Conservation (phyloP, 2,888 invertebrate genomes). For the Mermis nigrescens region DNA sequence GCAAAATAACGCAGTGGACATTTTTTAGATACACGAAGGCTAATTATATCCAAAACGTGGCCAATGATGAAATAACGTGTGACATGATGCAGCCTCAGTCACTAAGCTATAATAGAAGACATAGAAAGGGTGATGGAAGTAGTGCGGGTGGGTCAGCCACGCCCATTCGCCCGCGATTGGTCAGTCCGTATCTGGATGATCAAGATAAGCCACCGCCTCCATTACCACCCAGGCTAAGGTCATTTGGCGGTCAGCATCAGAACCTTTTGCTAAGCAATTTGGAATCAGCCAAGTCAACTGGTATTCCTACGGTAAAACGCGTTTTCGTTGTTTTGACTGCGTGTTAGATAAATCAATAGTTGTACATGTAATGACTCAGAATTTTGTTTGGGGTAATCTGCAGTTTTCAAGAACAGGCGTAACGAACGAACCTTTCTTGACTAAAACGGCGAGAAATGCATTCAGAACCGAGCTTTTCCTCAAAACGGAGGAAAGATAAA, state of each 20-base stretch:
- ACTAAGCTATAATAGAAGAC: constrained; percentile 29
- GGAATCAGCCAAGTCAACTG: constrained; percentile 14
- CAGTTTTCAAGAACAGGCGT: no score
- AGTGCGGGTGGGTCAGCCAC: neutral
- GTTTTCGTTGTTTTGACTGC: no score
- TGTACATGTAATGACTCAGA: no score
- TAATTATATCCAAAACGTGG: constrained; percentile 1
- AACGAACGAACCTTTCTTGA: no score
- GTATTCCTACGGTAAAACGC: constrained; percentile 20
- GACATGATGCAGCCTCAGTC: constrained; percentile 28
- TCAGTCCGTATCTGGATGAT: constrained; percentile 3
- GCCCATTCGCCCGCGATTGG: neutral
- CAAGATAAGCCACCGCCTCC: constrained; percentile 19
- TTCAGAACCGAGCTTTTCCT: no score
- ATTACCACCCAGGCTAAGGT: constrained; percentile 20
- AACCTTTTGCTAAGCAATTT: constrained; percentile 12
- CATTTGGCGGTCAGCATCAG: constrained; percentile 5
- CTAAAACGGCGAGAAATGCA: no score
- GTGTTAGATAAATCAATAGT: no score
- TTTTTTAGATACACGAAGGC: constrained; percentile 8
- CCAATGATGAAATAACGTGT: constrained; percentile 10
- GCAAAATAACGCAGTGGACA: no score
- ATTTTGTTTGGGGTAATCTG: no score
- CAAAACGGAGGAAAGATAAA: no score
- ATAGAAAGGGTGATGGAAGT: no score